Percentiles rank a stretch among this genome's conserved stretches.
Evolutionary conservation across 2,797 vertebrate genomes (phyloP).

Genomic region (Florisuga fusca): DNA sequence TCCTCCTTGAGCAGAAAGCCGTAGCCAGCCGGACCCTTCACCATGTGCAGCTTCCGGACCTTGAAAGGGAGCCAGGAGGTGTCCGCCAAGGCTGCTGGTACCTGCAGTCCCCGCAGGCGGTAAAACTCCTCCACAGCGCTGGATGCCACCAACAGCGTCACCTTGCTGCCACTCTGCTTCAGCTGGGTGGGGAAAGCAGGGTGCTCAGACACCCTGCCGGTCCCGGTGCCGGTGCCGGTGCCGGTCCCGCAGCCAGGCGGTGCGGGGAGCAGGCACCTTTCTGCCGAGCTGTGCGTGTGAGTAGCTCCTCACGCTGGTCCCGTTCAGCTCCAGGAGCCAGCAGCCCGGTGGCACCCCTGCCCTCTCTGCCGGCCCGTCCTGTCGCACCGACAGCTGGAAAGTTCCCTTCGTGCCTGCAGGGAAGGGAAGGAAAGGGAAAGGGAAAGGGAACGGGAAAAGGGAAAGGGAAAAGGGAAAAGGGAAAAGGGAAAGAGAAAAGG

Average conservation of each 20-base stretch:
- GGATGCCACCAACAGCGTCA: slow-evolving; percentile 89
- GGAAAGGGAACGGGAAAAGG: too few relatives aligned
- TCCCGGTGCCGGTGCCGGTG: accelerated
- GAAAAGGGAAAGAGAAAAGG: too few relatives aligned
- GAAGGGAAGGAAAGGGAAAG: not conserved
- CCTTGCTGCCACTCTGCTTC: slow-evolving; percentile 79
- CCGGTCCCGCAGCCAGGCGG: accelerated
- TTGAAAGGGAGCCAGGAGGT: slow-evolving; percentile 82
- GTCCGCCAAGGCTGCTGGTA: slow-evolving; percentile 85
- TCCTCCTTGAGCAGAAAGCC: slow-evolving; percentile 94
- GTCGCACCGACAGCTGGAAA: slow-evolving; percentile 80
- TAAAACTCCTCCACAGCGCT: slow-evolving; percentile 83
- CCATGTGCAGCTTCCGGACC: slow-evolving; percentile 82
- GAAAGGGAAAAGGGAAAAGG: too few relatives aligned
- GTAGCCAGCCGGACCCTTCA: slow-evolving; percentile 85
- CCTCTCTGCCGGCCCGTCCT: slow-evolving; percentile 84
- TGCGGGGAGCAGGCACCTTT: slow-evolving; percentile 71
- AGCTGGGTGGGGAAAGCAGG: slow-evolving; percentile 73
- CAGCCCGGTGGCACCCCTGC: slow-evolving; percentile 86
- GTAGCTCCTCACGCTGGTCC: slow-evolving; percentile 79
- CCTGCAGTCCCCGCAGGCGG: slow-evolving; percentile 79
- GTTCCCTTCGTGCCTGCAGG: slow-evolving; percentile 82
- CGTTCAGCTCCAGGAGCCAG: slow-evolving; percentile 90
- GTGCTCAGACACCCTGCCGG: not conserved
- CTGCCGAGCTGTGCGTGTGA: slow-evolving; percentile 78